Percentiles rank a stretch among this genome's conserved stretches.
Conservation (phyloP, 2,888 invertebrate species). For the Encarsia formosa region DNA sequence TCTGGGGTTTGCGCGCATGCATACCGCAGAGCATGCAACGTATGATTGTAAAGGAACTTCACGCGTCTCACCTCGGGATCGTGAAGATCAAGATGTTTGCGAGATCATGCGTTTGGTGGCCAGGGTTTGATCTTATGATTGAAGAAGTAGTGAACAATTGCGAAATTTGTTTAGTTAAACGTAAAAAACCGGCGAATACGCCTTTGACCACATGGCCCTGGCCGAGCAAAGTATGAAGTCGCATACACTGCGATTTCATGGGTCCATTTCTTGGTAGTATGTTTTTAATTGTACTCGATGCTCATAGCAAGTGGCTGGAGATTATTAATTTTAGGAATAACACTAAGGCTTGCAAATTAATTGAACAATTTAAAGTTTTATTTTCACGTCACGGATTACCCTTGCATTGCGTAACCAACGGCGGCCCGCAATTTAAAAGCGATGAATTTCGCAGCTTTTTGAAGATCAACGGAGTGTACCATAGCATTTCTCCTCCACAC, state of each 20-base stretch:
- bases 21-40: constrained; percentile 18
- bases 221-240: constrained; percentile 19
- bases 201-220: constrained; percentile 26
- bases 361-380: constrained; percentile 18
- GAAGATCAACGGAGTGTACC: constrained; percentile 23
- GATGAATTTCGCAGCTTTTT: constrained; percentile 22
- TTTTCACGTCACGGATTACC: constrained; percentile 28
- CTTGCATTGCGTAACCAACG: constrained; percentile 25
- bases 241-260: constrained; percentile 29
- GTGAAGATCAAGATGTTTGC: constrained; percentile 30
- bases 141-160: constrained; percentile 24
- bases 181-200: constrained; percentile 22
- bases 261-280: constrained; percentile 27
- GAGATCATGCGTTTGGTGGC: constrained; percentile 30
- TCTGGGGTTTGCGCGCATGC: constrained; percentile 22
- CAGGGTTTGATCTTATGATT: constrained; percentile 23
- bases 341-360: constrained; percentile 19
- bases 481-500: constrained; percentile 23
- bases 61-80: constrained; percentile 28
- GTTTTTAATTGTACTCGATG: constrained; percentile 32
- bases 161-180: constrained; percentile 19
- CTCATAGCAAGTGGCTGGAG: constrained; percentile 32
- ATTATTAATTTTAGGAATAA: constrained; percentile 24
- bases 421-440: constrained; percentile 24
- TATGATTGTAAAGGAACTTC: constrained; percentile 20